Base-by-base conservation (phyloP, 2,888 invertebrate species). In the Scaeva pyrastri region DNA sequence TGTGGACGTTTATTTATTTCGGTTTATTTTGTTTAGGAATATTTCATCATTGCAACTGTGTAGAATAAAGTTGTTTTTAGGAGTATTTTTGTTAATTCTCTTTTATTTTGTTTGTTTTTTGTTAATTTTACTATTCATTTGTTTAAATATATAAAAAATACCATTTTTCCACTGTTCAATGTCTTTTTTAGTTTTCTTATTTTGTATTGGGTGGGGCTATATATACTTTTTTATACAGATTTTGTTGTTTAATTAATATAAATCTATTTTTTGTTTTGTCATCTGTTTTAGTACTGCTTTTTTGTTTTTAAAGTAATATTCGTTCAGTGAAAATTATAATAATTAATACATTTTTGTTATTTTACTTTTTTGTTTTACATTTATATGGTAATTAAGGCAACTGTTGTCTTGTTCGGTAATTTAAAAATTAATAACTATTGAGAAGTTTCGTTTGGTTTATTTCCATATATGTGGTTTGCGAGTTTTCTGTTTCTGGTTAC, bases 91-190 rank as follows among this genome's bases (percentile, higher is more conserved):
- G 23, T 39, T 41, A 55, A 39, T 16, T 72, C 62, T 14, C 31
- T 74, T 70, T 45, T 62, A 43, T 70, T 48, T 16, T 55, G 70
- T 76, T 71, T 16, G 64, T 14, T 19, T 48, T 66, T 71, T 73
- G 56, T 85, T 75, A 60, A 70, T 80, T 87, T 83, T 39, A 77
- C 73, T 77, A 87, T 79, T 84, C 58, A 73, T 66, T 79, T 84
- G 60, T 73, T 87, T 84, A 87, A 84, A 87, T 84, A 87, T 87
- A 87, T 87, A 84, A 87, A 87, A 87, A 84, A 87, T 87, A 89
- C 88, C 86, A 83, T 88, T 58, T 88, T 77, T 66, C 64, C 83
- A 83, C 73, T 85, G 80, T 87, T 62, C 73, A 75, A 84, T 82
- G 71, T 58, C 62, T 83, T 76, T 52, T 72, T 85, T 77, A n/a